Base-by-base conservation (phyloP, 2,888 invertebrate genomes). In the Nomada ferruginata region DNA sequence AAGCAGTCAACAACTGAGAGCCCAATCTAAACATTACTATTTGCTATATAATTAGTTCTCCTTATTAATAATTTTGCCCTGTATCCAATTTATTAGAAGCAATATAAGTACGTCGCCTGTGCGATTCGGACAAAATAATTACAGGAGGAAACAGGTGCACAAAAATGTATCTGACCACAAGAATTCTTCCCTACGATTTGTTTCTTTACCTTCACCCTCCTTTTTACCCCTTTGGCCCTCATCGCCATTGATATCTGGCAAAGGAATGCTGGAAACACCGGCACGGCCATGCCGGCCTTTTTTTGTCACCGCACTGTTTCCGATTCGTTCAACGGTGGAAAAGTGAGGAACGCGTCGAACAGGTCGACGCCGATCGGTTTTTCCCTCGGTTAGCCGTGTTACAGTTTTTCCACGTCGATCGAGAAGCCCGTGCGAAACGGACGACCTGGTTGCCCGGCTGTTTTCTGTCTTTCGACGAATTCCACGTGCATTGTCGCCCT, bases 141-240 rank as follows among this genome's bases (percentile, higher is more conserved):
- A 36, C 0, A 36, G 36, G 7, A 36, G 36, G 7, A 7, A 7
- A 36, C 36, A 7, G 36, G 36, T 36, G 1, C 36, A 5, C 36
- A 36, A 36, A 36, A 36, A 36, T 36, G 36, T 36, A 0, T 36
- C 36, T 36, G 1, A 36, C 36, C 36, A 7, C 71, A 59, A 64
- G 68, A 72, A 71, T 80, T 76, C 76, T 69, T 73, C 72, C 72
- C 64, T 81, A 64, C 80, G 73, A 80, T 76, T 73, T 76, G 64
- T 75, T 81, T 59, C 70, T 77, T 57, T 66, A 55, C 65, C 55
- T 61, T 70, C 77, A 50, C 69, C 52, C 70, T 4, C 36, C 57
- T 36, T 63, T 70, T 61, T 74, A 26, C 70, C 10, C 57, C 50
- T 63, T 70, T 61, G 47, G 53, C 44, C 5, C 18, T 13, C 20